These are phyloP conservation scores for Lepus americanus DNA, from an alignment of 2,113 vertebrate species.

Conservation along the genomic window DNA sequence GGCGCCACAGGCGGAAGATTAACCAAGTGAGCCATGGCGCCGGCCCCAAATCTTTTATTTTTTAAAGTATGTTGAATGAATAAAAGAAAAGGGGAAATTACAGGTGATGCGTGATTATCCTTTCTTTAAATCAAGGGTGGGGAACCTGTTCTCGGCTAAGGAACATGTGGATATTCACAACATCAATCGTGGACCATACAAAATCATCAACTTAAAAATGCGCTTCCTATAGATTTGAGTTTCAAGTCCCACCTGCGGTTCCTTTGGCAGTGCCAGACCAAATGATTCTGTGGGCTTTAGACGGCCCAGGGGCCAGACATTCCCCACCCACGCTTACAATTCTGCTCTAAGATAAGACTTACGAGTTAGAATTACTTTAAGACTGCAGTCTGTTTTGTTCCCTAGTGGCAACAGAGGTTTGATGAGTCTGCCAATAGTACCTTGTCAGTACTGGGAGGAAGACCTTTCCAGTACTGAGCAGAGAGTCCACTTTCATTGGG, in stretches of 20 bases:
- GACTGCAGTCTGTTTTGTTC: not conserved
- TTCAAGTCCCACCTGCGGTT: too few relatives aligned
- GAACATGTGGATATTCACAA: too few relatives aligned
- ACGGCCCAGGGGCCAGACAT: too few relatives aligned
- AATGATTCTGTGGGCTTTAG: too few relatives aligned
- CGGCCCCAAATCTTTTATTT: too few relatives aligned
- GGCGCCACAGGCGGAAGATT: too few relatives aligned
- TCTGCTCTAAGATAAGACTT: constrained; percentile 14
- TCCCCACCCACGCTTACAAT: not conserved
- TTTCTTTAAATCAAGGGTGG: constrained; percentile 26
- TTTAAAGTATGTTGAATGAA: not conserved
- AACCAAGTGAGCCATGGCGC: too few relatives aligned
- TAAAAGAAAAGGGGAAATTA: not conserved
- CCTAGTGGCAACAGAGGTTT: not conserved
- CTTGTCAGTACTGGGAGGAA: not conserved
- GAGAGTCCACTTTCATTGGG: not conserved
- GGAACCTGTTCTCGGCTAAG: too few relatives aligned
- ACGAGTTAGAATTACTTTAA: not conserved
- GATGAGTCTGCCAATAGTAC: not conserved
- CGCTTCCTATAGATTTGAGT: too few relatives aligned
- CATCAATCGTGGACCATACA: too few relatives aligned
- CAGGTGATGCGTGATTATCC: not conserved
- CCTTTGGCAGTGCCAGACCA: too few relatives aligned
- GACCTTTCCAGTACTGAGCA: constrained; percentile 2
- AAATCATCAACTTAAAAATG: too few relatives aligned